Evolutionary conservation across 2,888 invertebrate species (phyloP).

Genomic region (Stramonita haemastoma): DNA sequence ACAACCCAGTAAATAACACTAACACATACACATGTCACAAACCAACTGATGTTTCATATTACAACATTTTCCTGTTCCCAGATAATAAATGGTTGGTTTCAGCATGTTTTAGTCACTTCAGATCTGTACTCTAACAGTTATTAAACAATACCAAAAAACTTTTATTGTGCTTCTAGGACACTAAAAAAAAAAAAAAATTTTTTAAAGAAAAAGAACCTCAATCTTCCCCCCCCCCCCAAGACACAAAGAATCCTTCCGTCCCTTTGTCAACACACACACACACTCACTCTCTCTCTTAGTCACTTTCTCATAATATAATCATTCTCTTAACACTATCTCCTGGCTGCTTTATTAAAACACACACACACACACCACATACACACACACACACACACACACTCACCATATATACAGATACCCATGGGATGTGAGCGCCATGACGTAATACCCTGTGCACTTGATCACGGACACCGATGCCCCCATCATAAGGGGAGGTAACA

Average conservation of each 20-base stretch:
- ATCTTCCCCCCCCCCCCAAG: too few species aligned
- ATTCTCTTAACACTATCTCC: neutral
- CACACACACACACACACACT: neutral
- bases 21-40: neutral
- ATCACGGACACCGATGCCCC: slow-evolving; percentile 82
- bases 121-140: neutral
- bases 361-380: neutral
- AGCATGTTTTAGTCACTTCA: too few species aligned
- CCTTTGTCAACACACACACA: neutral
- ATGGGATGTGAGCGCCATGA: slow-evolving; percentile 81
- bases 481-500: slow-evolving; percentile 81
- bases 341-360: too few species aligned
- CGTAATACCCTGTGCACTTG: slow-evolving; percentile 78
- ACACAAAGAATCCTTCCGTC: too few species aligned
- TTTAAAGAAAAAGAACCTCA: neutral
- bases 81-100: neutral
- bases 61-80: neutral
- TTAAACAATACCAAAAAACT: too few species aligned
- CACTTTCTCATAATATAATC: too few species aligned
- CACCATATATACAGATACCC: slow-evolving; percentile 77
- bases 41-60: too few species aligned
- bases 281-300: neutral
- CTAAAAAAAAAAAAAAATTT: neutral
- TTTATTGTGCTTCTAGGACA: too few species aligned
- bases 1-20: neutral